These are phyloP conservation scores for Eremobia ochroleuca DNA, from an alignment of 2,888 invertebrate species.

Conservation along the genomic window DNA sequence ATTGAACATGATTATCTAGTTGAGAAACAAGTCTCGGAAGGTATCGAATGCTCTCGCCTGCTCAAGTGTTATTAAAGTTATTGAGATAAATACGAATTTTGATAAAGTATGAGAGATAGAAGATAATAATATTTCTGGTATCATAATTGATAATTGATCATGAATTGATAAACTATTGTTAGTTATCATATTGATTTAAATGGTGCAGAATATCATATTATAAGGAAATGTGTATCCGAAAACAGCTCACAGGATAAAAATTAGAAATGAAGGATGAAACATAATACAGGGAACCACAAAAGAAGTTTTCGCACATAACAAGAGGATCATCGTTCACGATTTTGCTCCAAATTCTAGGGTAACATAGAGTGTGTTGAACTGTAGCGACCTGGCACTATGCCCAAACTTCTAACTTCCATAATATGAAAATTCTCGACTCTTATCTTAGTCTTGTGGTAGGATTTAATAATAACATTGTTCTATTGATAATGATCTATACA, in stretches of 20 bases:
- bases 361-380: slow-evolving; percentile 35
- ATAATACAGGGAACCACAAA: background rate
- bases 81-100: background rate
- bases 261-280: background rate
- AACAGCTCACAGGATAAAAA: background rate
- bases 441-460: slow-evolving; percentile 14
- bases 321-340: slow-evolving; percentile 16
- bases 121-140: background rate
- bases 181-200: background rate
- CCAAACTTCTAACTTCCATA: slow-evolving; percentile 32
- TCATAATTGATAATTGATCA: no score
- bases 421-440: slow-evolving; percentile 27
- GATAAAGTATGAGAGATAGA: background rate
- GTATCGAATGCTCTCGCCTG: background rate
- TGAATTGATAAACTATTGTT: no score
- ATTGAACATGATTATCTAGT: background rate
- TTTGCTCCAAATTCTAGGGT: slow-evolving; percentile 24
- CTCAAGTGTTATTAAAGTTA: slow-evolving; percentile 9
- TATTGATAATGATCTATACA: slow-evolving; percentile 9
- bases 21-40: background rate
- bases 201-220: background rate
- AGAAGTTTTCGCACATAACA: slow-evolving; percentile 8
- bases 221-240: background rate
- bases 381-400: slow-evolving; percentile 23
- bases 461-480: slow-evolving; percentile 16